Evolutionary conservation across 2,797 vertebrate species (phyloP), one percentile per base, ranked within the genome.

Genomic region (Chaetodon trifasciatus): DNA sequence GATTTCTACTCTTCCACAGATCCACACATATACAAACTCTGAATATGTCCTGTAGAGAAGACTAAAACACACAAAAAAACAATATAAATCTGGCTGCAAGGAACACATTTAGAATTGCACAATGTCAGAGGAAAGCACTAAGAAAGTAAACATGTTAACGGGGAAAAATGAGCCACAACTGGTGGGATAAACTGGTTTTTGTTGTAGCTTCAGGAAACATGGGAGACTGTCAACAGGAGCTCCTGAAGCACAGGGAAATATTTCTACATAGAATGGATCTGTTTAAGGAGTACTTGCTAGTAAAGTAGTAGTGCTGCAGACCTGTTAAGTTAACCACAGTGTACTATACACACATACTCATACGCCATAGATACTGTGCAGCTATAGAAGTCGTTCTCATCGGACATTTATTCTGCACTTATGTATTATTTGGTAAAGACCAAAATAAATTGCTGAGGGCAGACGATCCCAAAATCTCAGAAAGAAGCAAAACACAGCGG

Each of bases 1-100:
- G 61, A 84, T 76, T 88, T 85, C 60, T 78, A 32, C 58, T 78
- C 55, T 35, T 62, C 69, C 57, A 81, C 64, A 64, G 56, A 74
- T 74, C 58, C 65, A 55, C 46, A 81, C 76, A 64, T 67, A 56
- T 84, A 89, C 61, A 83, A 84, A 82, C 52, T 16, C 62, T 70
- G 15, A 47, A 57, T 85, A 86, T 85, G 61, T 87, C 87, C 78
- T 91, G 19, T 65, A 56, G 73, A 82, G 61, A 83, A 5, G 76
- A 83, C 73, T 76, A 39, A 73, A 66, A 75, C 46, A 64, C 19
- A 74, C 3, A 60, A 82, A 49, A 61, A 55, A 53, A 40, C 5
- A 53, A 86, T 39, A 76, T 40, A 65, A 67, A 73, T 23, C 39
- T 67, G 76, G 70, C 63, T 70, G 42, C 16, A 52, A 64, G 49